Evolutionary conservation across 2,797 vertebrate species (phyloP), one percentile per base, ranked within the genome.

Genomic region (Podarcis lilfordi): DNA sequence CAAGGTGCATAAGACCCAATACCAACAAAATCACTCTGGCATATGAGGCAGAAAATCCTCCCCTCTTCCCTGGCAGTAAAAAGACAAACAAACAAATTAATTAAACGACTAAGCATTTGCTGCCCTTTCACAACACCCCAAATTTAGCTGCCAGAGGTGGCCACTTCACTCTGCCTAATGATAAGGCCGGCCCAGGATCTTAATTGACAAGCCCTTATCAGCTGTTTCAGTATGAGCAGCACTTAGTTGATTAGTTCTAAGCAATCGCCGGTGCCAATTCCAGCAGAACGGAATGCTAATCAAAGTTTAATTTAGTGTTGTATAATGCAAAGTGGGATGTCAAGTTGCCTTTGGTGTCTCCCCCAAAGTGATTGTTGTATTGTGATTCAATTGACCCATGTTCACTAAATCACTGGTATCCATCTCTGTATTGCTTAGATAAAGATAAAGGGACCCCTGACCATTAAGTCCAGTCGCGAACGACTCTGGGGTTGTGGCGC

Each of bases 271-370:
- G 27, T n/a, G 74, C 74, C 72, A 74, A 43, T 77, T 85, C 37
- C 59, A 64, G 74, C 84, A 72, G 8, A 84, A 72, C 71, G 74
- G 29, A 72, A 72, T 84, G 69, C 43, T 72, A 84, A 84, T 71
- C 69, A 32, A 27, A 84, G n/a, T 74, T 84, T 84, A 69, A 72
- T 72, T 35, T 84, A 35, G n/a, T 59, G 45, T 74, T 84, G 11
- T 55, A 1, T 32, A 8, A 55, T 84, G 32, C 43, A 71, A n/a
- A 74, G 55, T 50, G 43, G 69, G 43, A 72, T 25, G 43, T 50
- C 82, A 55, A 55, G 68, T 84, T 25, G 68, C 29, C 55, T 84
- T 55, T 25, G 29, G 43, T 55, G 32, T 25, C 43, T 55, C 17
- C 82, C 45, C 43, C 68, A 74, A 35, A 35, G 43, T n/a, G 55